phyloP scores from a whole-genome alignment of 2,797 vertebrate species.

The Danio albolineatus region DNA sequence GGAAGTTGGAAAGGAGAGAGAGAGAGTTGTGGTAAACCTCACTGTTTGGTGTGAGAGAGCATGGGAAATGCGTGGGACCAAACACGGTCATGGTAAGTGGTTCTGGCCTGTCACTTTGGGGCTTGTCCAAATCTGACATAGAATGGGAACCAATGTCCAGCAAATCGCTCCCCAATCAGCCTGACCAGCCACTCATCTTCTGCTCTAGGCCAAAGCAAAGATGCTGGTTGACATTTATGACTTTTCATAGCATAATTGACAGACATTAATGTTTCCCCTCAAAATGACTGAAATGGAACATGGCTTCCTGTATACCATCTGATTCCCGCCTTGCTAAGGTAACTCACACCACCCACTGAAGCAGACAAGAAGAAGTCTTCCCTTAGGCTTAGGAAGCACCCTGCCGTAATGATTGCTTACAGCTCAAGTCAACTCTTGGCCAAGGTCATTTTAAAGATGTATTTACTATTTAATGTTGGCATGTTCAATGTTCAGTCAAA shows the following conservation, averaged over 20 bases:
- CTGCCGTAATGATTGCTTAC: constrained; percentile 28
- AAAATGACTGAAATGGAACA: constrained; percentile 4
- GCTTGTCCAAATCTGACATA: constrained; percentile 68
- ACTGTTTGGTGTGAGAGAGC: constrained; percentile 79
- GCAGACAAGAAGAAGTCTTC: constrained; percentile 17
- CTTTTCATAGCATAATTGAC: constrained; percentile 21
- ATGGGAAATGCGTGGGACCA: constrained; percentile 83
- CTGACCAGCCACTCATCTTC: constrained; percentile 37
- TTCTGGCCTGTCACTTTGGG: constrained; percentile 69
- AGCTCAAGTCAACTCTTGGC: constrained; percentile 5
- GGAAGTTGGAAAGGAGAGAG: constrained; percentile 60
- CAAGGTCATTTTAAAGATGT: constrained; percentile 35
- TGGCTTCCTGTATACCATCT: not conserved
- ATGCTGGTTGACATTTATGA: constrained; percentile 5
- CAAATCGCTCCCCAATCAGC: not conserved
- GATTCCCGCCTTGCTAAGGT: constrained; percentile 14
- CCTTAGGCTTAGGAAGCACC: constrained; percentile 21
- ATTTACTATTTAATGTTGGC: not conserved
- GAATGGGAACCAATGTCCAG: constrained; percentile 50
- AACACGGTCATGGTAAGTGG: constrained; percentile 60
- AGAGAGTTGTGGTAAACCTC: constrained; percentile 72
- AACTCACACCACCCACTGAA: constrained; percentile 19
- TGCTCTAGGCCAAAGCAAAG: constrained; percentile 21
- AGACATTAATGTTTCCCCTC: not conserved
- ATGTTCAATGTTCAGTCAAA: constrained; percentile 20